phyloP scores from a whole-genome alignment of 1,140 invertebrate genomes.

The Microplitis mediator region DNA sequence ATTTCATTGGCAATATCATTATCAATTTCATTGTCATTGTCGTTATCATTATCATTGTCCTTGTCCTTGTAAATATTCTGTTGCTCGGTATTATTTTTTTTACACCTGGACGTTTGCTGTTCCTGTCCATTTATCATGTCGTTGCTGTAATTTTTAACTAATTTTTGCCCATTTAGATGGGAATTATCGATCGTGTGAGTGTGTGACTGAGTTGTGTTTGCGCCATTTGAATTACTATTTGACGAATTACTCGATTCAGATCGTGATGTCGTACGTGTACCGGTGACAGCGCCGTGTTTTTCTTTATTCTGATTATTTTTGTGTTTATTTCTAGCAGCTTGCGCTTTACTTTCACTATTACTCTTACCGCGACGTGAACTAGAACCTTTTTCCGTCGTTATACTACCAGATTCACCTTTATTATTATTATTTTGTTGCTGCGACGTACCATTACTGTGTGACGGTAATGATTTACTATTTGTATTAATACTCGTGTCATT shows the following conservation, averaged over 20 bases:
- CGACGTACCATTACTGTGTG: constrained; percentile 48
- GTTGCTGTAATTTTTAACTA: constrained; percentile 5
- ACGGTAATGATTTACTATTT: constrained; percentile 34
- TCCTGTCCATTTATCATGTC: background rate
- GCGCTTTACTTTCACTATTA: constrained; percentile 60
- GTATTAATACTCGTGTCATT: background rate
- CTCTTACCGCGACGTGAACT: constrained; percentile 54
- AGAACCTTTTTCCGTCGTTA: constrained; percentile 28
- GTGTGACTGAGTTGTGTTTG: too few species aligned
- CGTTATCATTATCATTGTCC: background rate
- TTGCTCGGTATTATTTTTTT: background rate
- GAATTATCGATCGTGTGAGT: constrained; percentile 1
- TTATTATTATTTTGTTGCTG: constrained; percentile 58
- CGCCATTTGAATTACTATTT: constrained; percentile 13
- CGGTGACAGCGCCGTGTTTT: constrained; percentile 47
- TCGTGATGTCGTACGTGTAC: constrained; percentile 45
- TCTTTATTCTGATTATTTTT: constrained; percentile 62
- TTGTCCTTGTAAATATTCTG: background rate
- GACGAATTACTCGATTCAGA: constrained; percentile 42
- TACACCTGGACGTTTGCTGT: background rate
- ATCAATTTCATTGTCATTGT: constrained; percentile 26
- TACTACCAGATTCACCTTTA: constrained; percentile 49
- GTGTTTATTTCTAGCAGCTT: constrained; percentile 59
- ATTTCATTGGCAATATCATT: background rate
- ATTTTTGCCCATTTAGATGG: constrained; percentile 17